Evolutionary conservation across 1,140 invertebrate genomes (phyloP).

Genomic region (Hestina assimilis): DNA sequence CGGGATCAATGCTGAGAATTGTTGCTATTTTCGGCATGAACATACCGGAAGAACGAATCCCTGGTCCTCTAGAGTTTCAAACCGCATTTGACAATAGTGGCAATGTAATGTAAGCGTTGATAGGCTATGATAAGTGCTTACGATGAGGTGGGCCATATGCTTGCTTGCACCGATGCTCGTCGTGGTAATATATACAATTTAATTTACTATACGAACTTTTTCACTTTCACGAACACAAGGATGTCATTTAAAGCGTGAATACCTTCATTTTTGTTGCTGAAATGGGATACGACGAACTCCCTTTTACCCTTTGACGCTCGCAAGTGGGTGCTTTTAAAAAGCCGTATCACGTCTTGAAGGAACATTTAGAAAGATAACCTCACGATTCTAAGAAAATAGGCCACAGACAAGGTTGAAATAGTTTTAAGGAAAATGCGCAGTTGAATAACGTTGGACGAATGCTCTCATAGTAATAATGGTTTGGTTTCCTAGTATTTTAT

Average conservation of each 20-base stretch:
- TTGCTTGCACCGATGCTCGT: too few species aligned
- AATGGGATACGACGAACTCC: slow-evolving; percentile 47
- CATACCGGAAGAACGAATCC: too few species aligned
- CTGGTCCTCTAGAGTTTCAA: too few species aligned
- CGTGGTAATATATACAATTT: too few species aligned
- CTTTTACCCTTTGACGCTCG: slow-evolving; percentile 53
- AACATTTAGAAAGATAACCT: slow-evolving; percentile 16
- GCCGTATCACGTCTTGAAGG: slow-evolving; percentile 5
- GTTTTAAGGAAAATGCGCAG: slow-evolving; percentile 4
- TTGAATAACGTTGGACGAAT: background rate
- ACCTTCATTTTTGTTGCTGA: slow-evolving; percentile 47
- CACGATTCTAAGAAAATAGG: slow-evolving; percentile 4
- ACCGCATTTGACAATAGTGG: too few species aligned
- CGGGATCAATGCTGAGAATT: too few species aligned
- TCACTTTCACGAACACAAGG: slow-evolving; percentile 10
- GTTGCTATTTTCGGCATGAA: too few species aligned
- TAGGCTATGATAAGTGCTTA: too few species aligned
- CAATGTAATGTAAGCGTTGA: too few species aligned
- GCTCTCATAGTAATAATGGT: background rate
- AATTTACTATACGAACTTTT: background rate
- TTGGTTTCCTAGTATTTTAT: too few species aligned
- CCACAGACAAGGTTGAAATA: background rate
- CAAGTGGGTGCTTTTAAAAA: slow-evolving; percentile 17
- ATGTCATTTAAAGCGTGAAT: slow-evolving; percentile 63
- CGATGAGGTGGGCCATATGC: too few species aligned